These are phyloP conservation scores for Diloba caeruleocephala DNA, from an alignment of 2,888 invertebrate species.

Conservation along the genomic window DNA sequence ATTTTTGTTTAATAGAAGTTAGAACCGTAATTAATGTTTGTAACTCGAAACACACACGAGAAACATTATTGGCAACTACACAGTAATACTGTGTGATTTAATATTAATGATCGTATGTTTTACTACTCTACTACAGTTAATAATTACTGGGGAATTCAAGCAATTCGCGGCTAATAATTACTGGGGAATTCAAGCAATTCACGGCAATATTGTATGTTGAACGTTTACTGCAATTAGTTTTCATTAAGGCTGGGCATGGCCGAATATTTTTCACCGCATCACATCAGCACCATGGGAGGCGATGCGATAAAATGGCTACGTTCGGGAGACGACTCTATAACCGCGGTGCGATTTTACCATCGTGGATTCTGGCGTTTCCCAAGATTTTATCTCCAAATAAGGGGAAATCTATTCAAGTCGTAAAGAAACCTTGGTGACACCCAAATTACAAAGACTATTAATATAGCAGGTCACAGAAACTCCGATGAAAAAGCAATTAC, in stretches of 20 bases:
- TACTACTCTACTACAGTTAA: neutral
- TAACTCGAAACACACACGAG: neutral
- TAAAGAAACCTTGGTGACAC: neutral
- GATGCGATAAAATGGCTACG: no score
- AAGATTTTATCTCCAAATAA: no score
- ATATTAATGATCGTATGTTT: constrained; percentile 12
- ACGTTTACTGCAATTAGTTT: no score
- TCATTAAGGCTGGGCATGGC: no score
- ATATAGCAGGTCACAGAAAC: constrained; percentile 4
- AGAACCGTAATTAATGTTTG: neutral
- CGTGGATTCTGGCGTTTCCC: no score
- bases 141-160: constrained; percentile 3
- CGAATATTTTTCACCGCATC: no score
- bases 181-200: constrained; percentile 5
- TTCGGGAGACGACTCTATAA: no score
- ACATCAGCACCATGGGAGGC: no score
- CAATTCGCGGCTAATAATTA: no score
- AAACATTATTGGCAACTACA: constrained; percentile 4
- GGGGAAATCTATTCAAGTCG: no score
- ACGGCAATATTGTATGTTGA: no score
- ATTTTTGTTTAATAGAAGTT: neutral
- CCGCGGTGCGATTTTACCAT: no score
- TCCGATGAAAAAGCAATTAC: constrained; percentile 14
- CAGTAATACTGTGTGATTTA: constrained; percentile 1
- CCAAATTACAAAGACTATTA: constrained; percentile 7